These are phyloP conservation scores for Cossypha niveicapilla DNA, from an alignment of 2,797 vertebrate genomes.

Conservation along the genomic window DNA sequence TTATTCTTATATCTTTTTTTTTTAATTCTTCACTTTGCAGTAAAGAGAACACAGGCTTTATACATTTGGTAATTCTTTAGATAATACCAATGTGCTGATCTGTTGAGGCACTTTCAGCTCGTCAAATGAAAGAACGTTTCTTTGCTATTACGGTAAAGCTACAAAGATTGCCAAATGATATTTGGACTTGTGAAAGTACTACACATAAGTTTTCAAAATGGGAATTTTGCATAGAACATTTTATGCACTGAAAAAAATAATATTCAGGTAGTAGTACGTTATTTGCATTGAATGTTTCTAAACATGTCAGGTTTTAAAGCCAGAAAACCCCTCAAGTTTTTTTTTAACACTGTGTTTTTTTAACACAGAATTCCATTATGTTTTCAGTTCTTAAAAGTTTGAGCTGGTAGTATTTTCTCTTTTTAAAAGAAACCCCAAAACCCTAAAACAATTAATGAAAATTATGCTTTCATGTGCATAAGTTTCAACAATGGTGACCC, in stretches of 20 bases:
- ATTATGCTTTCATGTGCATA: not conserved
- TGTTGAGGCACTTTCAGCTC: not conserved
- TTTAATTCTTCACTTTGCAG: not conserved
- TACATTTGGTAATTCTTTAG: not conserved
- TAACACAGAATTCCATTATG: not conserved
- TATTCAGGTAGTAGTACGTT: not conserved
- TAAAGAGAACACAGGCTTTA: not conserved
- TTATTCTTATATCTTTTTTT: not conserved
- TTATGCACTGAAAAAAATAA: not conserved
- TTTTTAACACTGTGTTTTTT: not conserved
- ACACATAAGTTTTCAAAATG: not conserved
- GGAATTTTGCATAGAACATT: not conserved
- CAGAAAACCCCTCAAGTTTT: not conserved
- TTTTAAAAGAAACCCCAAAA: not conserved
- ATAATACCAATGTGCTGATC: not conserved
- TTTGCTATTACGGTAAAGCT: not conserved
- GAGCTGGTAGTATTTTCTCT: not conserved
- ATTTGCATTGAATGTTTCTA: not conserved
- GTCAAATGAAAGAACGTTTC: not conserved
- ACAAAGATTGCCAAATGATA: not conserved
- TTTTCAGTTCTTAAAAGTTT: not conserved
- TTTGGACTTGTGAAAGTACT: not conserved
- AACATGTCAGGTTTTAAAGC: not conserved
- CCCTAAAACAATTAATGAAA: not conserved
- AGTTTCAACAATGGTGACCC: not conserved